Conservation (phyloP, 2,797 vertebrate species). For the Nannoperca australis region DNA sequence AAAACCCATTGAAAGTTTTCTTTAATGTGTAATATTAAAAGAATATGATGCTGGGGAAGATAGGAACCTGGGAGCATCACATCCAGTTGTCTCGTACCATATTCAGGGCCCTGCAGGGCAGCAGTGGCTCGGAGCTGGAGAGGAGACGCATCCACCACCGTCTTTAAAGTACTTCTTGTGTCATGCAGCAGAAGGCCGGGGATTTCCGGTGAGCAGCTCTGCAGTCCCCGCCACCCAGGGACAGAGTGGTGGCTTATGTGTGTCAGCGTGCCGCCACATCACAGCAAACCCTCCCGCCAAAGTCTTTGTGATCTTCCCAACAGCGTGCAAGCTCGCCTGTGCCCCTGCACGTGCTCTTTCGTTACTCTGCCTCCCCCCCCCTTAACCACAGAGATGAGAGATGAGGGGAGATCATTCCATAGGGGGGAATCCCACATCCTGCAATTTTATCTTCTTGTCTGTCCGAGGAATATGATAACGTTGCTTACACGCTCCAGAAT, state of each 20-base stretch:
- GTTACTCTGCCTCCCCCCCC: conserved; percentile 43
- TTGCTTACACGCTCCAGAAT: conserved; percentile 4
- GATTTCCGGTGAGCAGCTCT: conserved; percentile 67
- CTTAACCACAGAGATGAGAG: conserved; percentile 66
- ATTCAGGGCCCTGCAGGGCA: neutral
- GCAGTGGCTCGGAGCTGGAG: conserved; percentile 2
- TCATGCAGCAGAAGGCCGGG: conserved; percentile 36
- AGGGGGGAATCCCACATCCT: conserved; percentile 74
- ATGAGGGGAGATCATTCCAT: conserved; percentile 60
- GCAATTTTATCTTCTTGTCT: conserved; percentile 63
- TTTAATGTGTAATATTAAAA: no score
- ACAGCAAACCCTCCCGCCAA: conserved; percentile 58
- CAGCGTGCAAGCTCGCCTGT: conserved; percentile 41
- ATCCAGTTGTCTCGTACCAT: conserved; percentile 10
- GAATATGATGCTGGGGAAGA: no score
- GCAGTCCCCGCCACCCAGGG: conserved; percentile 52
- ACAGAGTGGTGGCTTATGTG: conserved; percentile 67
- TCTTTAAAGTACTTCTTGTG: conserved; percentile 55
- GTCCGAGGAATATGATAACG: conserved; percentile 38
- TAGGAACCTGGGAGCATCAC: neutral
- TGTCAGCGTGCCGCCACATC: conserved; percentile 68
- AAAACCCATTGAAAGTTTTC: no score
- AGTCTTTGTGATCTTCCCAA: conserved; percentile 62
- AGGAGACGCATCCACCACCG: conserved; percentile 29
- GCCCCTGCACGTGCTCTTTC: conserved; percentile 50